Conservation (phyloP, 2,113 vertebrate genomes). For the Hepsetus odoe region DNA sequence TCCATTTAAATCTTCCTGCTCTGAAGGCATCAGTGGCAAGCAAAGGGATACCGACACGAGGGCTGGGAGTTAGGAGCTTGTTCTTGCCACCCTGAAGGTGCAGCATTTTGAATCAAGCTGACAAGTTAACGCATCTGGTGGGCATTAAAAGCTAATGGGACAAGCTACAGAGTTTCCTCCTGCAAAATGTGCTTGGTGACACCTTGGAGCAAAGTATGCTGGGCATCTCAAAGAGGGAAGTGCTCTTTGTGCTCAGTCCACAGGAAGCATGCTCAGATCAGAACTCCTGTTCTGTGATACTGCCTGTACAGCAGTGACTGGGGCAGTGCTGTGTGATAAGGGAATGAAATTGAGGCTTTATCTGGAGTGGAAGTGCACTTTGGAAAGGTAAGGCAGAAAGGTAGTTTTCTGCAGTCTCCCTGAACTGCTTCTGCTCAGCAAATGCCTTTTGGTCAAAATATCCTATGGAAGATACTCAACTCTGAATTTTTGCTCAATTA, state of each 20-base stretch:
- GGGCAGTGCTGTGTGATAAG: background rate
- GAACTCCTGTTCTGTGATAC: background rate
- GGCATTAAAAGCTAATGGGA: constrained; percentile 29
- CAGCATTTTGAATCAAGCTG: constrained; percentile 6
- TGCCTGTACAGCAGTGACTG: background rate
- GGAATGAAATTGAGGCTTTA: constrained; percentile 8
- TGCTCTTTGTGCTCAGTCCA: background rate
- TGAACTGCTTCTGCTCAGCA: background rate
- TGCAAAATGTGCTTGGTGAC: background rate
- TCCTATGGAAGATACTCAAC: background rate
- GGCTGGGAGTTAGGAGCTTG: background rate
- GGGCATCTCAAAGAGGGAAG: background rate
- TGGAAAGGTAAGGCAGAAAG: background rate
- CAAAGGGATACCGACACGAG: background rate
- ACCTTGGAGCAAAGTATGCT: background rate
- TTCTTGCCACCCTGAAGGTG: constrained; percentile 1
- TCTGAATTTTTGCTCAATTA: background rate
- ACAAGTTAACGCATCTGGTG: constrained; percentile 21
- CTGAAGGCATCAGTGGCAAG: constrained; percentile 14
- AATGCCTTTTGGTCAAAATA: constrained; percentile 29
- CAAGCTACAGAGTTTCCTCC: constrained; percentile 24
- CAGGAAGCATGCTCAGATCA: constrained; percentile 7
- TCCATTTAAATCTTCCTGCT: constrained; percentile 52
- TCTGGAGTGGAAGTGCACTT: background rate
- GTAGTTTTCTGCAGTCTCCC: background rate